Base-by-base conservation (phyloP, 1,140 invertebrate genomes). In the Tetramorium alpestre region DNA sequence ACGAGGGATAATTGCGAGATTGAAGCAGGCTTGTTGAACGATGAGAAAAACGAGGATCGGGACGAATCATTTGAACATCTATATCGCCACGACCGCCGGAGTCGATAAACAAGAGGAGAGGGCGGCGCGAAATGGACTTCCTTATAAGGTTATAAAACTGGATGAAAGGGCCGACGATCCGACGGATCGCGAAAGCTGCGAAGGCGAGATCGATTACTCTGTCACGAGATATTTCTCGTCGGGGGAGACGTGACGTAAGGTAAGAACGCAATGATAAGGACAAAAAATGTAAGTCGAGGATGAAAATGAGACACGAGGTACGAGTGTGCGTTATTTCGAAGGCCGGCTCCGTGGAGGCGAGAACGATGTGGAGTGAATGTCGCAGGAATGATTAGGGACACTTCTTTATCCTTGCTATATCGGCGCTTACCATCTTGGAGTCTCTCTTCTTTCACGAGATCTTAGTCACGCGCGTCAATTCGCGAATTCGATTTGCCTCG, bases 121-220 rank as follows among this genome's bases (percentile, higher is more conserved):
- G 54, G 72, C 58, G 69, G 60, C 13, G 38, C 11, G 62, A 92
- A 92, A 76, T 91, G 73, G 67, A 73, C 89, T 41, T 91, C 93
- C 93, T 91, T 94, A 94, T 94, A 94, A 94, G 93, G 93, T 93
- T 94, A 94, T 84, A 56, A 56, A 0, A 58, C 58, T 22, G 0
- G 22, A 18, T 11, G 11, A 4, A 10, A 54, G 22, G 18, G 16
- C 10, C 11, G 22, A 44, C 33, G 18, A 38, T 16, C 2, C 2
- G 5, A 69, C 4, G 38, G 28, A 3, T 13, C n/a, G n/a, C 11
- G 2, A 25, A 44, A 44, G 33, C 18, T 38, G 16, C 33, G 10
- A 65, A 5, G 25, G 2, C 18, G 4, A 58, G 11, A 8, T 11
- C 60, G 13, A 6, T 13, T 64, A 16, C 0, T n/a, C 22, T 2